Evolutionary conservation across 2,113 vertebrate genomes (phyloP), one percentile per base, ranked within the genome.

Genomic region (Caracal caracal): DNA sequence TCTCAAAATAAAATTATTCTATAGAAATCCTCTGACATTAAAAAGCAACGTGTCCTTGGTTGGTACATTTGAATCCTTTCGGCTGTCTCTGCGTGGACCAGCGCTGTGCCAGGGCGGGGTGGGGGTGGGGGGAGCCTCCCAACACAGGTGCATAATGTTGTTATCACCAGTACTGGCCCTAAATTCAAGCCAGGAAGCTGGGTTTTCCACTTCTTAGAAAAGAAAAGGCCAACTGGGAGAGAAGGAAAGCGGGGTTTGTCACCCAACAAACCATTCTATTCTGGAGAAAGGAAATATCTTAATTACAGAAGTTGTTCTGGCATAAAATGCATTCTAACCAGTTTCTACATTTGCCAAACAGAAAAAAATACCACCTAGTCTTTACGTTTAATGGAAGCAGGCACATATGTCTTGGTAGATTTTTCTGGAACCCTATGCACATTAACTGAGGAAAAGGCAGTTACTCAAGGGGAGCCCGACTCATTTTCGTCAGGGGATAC

Each of bases 31-130:
- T 49, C 61, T 33, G 10, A 37, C 10, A 8, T 26, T 68, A 66
- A 33, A 33, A 4, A 24, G 20, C 17, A 28, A 51, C 37, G 20
- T 51, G 40, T 10, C 40, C n/a, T 12, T 1, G 0, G 15, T 2
- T 40, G 51, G 59, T 15, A 24, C 30, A 20, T 2, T 0, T 12
- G 13, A 28, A 47, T 5, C 13, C 40, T 47, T 28, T 11, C 3
- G 35, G 33, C 0, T 13, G 16, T 63, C 65, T n/a, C 53, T 24
- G 5, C 13, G 6, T 24, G 70, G 33, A 30, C 40, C 1, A 26
- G 22, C 22, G 28, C 35, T 1, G 5, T 4, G 53, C 43, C 43
- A 43, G 43, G 43, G 43, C 7, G 43, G 43, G 43, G 43, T 13
- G 49, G 49, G 12, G 53, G 17, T 19, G 53, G 17, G 17, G 53